Evolutionary conservation across 1,140 invertebrate species (phyloP).

Genomic region (Chionoecetes opilio): DNA sequence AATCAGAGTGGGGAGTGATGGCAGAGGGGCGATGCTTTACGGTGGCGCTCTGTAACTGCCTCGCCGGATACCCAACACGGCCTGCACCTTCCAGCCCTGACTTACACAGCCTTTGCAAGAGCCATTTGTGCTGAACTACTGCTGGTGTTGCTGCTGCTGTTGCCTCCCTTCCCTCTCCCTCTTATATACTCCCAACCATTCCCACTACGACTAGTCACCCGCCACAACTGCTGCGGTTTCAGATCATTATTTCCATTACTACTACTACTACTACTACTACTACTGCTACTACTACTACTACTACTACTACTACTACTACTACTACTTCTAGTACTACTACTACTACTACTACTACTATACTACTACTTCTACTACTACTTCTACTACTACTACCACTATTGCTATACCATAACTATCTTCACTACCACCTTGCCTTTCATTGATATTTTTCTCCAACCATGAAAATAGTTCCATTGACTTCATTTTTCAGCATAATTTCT

Average conservation of each 20-base stretch:
- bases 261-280: too few relatives aligned
- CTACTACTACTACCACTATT: neutral
- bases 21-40: neutral
- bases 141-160: neutral
- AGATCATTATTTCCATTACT: neutral
- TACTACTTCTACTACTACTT: neutral
- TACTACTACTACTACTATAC: neutral
- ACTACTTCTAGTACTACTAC: neutral
- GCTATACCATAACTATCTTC: neutral
- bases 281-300: too few relatives aligned
- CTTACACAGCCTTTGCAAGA: constrained; percentile 28
- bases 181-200: neutral
- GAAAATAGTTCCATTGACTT: neutral
- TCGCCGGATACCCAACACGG: neutral
- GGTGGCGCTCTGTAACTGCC: neutral
- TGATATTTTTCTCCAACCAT: neutral
- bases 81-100: constrained; percentile 33
- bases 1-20: constrained; percentile 38
- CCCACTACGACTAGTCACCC: too few relatives aligned
- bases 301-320: constrained; percentile 1
- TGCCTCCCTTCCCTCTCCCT: constrained; percentile 5
- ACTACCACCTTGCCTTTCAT: neutral
- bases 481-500: neutral
- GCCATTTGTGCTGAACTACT: constrained; percentile 28
- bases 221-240: too few relatives aligned